Evolutionary conservation across 2,113 vertebrate species (phyloP).

Genomic region (Sitta europaea): DNA sequence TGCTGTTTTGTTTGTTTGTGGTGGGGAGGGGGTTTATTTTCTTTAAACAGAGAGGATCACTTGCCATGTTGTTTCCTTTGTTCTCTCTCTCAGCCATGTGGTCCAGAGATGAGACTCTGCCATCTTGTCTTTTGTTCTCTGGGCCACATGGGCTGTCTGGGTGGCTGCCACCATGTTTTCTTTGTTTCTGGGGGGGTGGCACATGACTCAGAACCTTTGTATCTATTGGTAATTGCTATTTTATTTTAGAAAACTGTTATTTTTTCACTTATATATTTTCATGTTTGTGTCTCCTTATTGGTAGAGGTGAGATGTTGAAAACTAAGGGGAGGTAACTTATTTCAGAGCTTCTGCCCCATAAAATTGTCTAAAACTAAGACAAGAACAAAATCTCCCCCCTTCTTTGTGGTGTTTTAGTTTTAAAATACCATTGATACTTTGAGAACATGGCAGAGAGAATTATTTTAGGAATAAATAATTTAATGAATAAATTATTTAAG

Average conservation of each 20-base stretch:
- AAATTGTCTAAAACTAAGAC: background rate
- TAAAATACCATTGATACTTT: background rate
- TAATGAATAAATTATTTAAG: background rate
- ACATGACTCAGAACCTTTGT: background rate
- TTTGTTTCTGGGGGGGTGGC: background rate
- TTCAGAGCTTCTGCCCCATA: background rate
- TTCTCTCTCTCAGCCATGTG: background rate
- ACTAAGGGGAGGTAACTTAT: background rate
- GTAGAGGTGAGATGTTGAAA: background rate
- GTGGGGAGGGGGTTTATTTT: background rate
- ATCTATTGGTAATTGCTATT: background rate
- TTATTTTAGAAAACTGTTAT: background rate
- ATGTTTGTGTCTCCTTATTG: background rate
- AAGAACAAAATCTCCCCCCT: background rate
- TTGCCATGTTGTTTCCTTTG: background rate
- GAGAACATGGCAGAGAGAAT: background rate
- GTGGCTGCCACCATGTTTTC: background rate
- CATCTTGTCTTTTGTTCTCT: background rate
- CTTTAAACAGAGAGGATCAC: background rate
- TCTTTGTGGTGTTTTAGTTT: background rate
- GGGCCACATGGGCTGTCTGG: background rate
- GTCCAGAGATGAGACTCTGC: background rate
- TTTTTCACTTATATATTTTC: background rate
- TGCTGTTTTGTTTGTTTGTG: background rate
- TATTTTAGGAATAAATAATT: background rate